These are phyloP conservation scores for Paraplagusia blochii DNA, from an alignment of 2,113 vertebrate genomes.

Conservation along the genomic window DNA sequence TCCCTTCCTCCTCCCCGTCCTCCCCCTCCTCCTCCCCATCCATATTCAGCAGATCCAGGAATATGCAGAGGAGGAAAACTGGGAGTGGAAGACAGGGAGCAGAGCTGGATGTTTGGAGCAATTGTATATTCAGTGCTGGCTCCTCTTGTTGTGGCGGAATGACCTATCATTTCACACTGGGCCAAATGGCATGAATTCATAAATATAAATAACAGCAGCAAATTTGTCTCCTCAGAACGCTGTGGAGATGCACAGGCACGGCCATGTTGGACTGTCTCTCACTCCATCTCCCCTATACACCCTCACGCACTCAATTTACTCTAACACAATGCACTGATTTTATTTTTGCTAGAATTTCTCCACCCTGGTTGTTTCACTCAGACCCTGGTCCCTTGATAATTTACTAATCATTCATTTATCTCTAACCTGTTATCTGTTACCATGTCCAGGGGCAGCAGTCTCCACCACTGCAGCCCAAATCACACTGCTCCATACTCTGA, in stretches of 20 bases:
- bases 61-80: conserved; percentile 47
- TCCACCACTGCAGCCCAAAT: too few species aligned
- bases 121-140: conserved; percentile 82
- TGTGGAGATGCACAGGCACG: conserved; percentile 58
- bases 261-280: conserved; percentile 67
- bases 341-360: too few species aligned
- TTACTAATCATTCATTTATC: too few species aligned
- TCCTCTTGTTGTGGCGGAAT: conserved; percentile 80
- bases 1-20: conserved; percentile 28
- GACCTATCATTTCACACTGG: conserved; percentile 80
- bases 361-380: too few species aligned
- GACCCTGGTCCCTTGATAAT: too few species aligned
- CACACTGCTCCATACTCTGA: too few species aligned
- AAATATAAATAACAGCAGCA: conserved; percentile 82
- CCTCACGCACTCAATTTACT: too few species aligned
- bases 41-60: conserved; percentile 77
- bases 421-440: too few species aligned
- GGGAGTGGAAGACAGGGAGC: conserved; percentile 13
- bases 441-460: too few species aligned
- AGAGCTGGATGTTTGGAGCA: conserved; percentile 25
- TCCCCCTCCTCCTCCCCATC: conserved; percentile 51
- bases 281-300: conserved; percentile 45
- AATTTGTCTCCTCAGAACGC: conserved; percentile 72
- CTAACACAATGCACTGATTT: too few species aligned
- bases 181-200: conserved; percentile 83